Evolutionary conservation across 1,140 invertebrate genomes (phyloP), one percentile per base, ranked within the genome.

Genomic region (Bombus breviceps): DNA sequence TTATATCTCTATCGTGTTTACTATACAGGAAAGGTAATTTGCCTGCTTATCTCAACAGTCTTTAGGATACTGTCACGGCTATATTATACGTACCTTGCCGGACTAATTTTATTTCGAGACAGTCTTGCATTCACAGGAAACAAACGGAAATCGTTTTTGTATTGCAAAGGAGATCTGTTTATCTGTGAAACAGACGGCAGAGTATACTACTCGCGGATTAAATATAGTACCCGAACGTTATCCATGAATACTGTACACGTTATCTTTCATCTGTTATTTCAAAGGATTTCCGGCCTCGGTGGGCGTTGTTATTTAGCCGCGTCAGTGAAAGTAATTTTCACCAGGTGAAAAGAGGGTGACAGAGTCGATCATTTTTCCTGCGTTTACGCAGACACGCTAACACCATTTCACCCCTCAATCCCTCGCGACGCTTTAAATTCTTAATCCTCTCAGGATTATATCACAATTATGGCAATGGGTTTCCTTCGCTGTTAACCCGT

Each of bases 381-480:
- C 83, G 68, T 80, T 72, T 28, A 85, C 76, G 68, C 83, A 39
- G 68, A 73, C 76, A 80, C 57, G 3, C 66, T 25, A 64, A 6
- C 53, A 4, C 10, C 22, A n/a, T 85, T 73, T 71, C 64, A 43
- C 15, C 39, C 68, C 53, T n/a, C 3, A 43, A n/a, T n/a, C 3
- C 6, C 39, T 8, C 47, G 5, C 39, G 37, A 39, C 28, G 39
- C 53, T 85, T 85, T 64, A 72, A 64, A 85, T 85, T 80, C 83
- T 85, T 85, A 80, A 85, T 80, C 66, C 68, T 15, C 32, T 4
- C 32, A 22, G 68, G 77, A 85, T 85, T 80, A 85, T 71, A 53
- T 85, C 83, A 72, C 77, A 80, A 85, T 80, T 80, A 80, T 62
- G 68, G 71, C 77, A 85, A 85, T 80, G 68, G 57, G 68, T 62